phyloP scores from a whole-genome alignment of 92 coral and sea anemone genomes.

The Actinernus sp. region DNA sequence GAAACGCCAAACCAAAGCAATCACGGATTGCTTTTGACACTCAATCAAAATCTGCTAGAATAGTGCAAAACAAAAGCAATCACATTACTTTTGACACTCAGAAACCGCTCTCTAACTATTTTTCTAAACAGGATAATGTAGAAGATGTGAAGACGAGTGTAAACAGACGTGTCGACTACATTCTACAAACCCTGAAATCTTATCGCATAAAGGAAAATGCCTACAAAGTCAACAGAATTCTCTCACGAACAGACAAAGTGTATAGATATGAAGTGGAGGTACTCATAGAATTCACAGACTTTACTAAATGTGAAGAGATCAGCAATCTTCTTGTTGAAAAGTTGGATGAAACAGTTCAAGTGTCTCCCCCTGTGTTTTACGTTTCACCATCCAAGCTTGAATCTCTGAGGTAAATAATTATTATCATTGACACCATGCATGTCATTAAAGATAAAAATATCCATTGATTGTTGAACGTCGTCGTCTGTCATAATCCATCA shows the following conservation, averaged over 20 bases:
- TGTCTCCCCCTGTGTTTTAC: conserved; percentile 79
- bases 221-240: conserved; percentile 75
- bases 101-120: too few relatives aligned
- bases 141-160: conserved; percentile 96
- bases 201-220: conserved; percentile 74
- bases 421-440: too few relatives aligned
- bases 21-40: too few relatives aligned
- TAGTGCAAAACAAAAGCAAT: too few relatives aligned
- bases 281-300: conserved; percentile 81
- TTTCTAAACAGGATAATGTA: conserved; percentile 94
- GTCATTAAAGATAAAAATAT: too few relatives aligned
- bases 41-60: too few relatives aligned
- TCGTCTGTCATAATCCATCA: too few relatives aligned
- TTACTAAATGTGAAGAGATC: conserved; percentile 91
- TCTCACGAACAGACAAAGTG: conserved; percentile 63
- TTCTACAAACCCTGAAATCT: conserved; percentile 85
- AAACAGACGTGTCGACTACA: conserved; percentile 92
- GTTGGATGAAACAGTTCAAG: conserved; percentile 84
- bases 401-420: conserved; percentile 66
- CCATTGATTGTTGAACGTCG: too few relatives aligned
- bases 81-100: too few relatives aligned
- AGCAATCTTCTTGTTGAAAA: conserved; percentile 95
- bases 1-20: too few relatives aligned
- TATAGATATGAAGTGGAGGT: conserved; percentile 82
- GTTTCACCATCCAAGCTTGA: conserved; percentile 79